Evolutionary conservation across 2,113 vertebrate species (phyloP), one percentile per base, ranked within the genome.

Genomic region (Anguilla rostrata): DNA sequence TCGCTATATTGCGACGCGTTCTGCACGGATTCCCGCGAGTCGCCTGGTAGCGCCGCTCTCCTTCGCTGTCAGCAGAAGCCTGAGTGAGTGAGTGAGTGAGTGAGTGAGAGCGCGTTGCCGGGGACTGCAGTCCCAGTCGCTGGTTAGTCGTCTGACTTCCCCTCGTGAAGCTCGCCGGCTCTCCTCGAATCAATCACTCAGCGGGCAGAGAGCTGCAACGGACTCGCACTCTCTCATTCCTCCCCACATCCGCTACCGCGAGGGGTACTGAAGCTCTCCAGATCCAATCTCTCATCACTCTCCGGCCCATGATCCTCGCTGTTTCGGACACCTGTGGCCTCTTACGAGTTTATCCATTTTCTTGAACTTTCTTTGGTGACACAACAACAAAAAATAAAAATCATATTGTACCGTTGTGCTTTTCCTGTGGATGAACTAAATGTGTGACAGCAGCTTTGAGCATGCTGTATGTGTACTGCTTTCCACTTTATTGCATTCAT

Each of bases 111-210:
- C 39, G 16, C 22, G 16, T 66, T 84, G 83, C 56, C 39, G 22
- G 84, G 84, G 39, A 66, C 18, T 78, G 84, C 84, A 43, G 84
- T 29, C 41, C 66, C 84, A 43, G 84, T 29, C 41, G 39, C 18
- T 43, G 66, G 66, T 46, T 41, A 46, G 66, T 29, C n/a, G 41
- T 26, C 84, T 46, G 16, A 78, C 57, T 79, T 46, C 43, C 89
- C 93, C 91, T 90, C 83, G 82, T 90, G 93, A 89, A 71, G 79
- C 89, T 90, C 89, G 82, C 85, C 83, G 84, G 90, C 88, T 91
- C 89, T 80, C 29, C 82, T 90, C 16, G 86, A 90, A 95, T 95
- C 93, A 92, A 94, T 95, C 92, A 94, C 92, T 91, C 90, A 41
- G 87, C 80, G 78, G 93, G 92, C 88, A 90, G 82, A 90, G 82